Evolutionary conservation across 1,140 invertebrate species (phyloP).

Genomic region (Coptotermes formosanus): DNA sequence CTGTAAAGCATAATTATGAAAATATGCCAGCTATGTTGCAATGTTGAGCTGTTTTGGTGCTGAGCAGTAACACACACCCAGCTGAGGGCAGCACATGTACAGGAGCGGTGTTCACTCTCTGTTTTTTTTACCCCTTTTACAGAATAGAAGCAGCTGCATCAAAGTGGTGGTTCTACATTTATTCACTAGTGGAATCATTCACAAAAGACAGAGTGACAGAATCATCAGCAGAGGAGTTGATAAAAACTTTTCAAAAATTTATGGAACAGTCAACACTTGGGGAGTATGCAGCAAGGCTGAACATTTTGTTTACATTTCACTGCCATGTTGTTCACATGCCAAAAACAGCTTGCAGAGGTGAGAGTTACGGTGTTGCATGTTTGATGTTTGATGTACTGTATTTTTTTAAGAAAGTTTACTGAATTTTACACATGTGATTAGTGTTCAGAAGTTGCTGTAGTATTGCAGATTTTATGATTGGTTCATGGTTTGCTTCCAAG

Average conservation of each 20-base stretch:
- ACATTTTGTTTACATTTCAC: constrained; percentile 75
- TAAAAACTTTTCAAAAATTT: constrained; percentile 51
- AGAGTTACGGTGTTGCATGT: not conserved
- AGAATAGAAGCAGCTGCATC: constrained; percentile 63
- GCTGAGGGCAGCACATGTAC: no score
- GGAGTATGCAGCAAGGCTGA: constrained; percentile 78
- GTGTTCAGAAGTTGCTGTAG: no score
- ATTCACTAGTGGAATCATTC: constrained; percentile 56
- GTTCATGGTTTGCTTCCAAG: no score
- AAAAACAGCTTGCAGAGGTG: constrained; percentile 20
- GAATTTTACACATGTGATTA: no score
- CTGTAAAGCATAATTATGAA: no score
- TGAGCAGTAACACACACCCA: not conserved
- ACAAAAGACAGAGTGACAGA: not conserved
- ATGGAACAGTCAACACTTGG: constrained; percentile 81
- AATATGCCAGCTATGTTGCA: no score
- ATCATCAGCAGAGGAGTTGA: not conserved
- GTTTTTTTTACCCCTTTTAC: no score
- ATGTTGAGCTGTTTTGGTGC: not conserved
- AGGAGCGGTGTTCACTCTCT: no score
- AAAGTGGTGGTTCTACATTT: constrained; percentile 91
- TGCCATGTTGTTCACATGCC: constrained; percentile 64
- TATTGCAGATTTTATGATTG: no score
- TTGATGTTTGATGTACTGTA: no score
- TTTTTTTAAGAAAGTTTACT: no score